Conservation (phyloP, 2,113 vertebrate species). For the Elaphurus davidianus region DNA sequence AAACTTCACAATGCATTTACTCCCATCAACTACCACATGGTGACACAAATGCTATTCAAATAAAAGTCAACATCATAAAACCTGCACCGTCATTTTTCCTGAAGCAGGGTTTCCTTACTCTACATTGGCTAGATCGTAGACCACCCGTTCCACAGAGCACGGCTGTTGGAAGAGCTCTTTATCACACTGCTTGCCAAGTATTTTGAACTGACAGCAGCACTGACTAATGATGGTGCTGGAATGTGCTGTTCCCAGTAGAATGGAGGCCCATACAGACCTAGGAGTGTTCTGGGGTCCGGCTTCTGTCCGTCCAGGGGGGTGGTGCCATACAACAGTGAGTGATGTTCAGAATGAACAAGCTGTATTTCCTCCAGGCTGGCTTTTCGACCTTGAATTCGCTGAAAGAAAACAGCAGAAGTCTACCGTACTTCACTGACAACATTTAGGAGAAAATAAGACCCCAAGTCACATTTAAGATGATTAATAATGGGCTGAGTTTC, state of each 20-base stretch:
- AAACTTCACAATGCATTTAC: conserved; percentile 38
- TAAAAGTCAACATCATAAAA: conserved; percentile 55
- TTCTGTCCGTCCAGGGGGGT: conserved; percentile 87
- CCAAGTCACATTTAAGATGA: conserved; percentile 79
- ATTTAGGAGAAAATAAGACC: conserved; percentile 71
- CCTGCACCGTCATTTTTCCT: conserved; percentile 65
- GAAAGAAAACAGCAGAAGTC: conserved; percentile 86
- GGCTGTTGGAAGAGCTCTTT: conserved; percentile 79
- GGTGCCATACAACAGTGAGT: conserved; percentile 86
- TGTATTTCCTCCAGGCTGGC: conserved; percentile 89
- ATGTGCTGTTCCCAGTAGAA: conserved; percentile 84
- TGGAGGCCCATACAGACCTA: conserved; percentile 83
- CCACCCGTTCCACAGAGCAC: conserved; percentile 75
- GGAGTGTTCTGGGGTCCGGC: conserved; percentile 86
- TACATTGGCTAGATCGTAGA: conserved; percentile 70
- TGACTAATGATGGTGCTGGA: conserved; percentile 84
- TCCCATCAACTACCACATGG: not conserved
- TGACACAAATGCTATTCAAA: not conserved
- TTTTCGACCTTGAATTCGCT: conserved; percentile 89
- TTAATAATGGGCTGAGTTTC: conserved; percentile 82
- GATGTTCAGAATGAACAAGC: conserved; percentile 88
- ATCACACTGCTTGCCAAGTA: conserved; percentile 81
- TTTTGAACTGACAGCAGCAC: conserved; percentile 80
- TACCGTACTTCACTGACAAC: conserved; percentile 82
- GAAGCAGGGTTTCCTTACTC: conserved; percentile 69